phyloP scores from a whole-genome alignment of 2,113 vertebrate genomes.

The Crotalus viridis region DNA sequence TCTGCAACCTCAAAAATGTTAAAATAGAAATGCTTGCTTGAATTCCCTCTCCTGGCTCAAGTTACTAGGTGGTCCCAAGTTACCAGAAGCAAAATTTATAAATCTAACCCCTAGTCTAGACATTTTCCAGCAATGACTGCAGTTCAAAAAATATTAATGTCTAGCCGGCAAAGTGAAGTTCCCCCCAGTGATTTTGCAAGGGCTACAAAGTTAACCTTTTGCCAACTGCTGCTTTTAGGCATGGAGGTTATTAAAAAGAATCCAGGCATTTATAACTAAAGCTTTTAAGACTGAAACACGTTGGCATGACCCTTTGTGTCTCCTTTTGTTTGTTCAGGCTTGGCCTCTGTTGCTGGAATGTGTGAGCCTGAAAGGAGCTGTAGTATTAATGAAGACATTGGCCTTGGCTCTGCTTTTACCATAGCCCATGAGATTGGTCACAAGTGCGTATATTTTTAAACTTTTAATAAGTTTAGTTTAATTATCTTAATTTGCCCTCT shows the following conservation, averaged over 20 bases:
- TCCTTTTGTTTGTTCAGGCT: slow-evolving; percentile 87
- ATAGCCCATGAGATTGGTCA: slow-evolving; percentile 99
- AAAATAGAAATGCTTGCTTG: slow-evolving; percentile 86
- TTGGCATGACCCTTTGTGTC: slow-evolving; percentile 85
- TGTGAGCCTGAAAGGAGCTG: slow-evolving; percentile 98
- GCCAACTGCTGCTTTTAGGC: slow-evolving; percentile 80
- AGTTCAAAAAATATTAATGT: slow-evolving; percentile 85
- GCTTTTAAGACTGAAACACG: slow-evolving; percentile 80
- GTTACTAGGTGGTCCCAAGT: slow-evolving; percentile 88
- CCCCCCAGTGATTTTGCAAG: slow-evolving; percentile 82
- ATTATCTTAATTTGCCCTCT: slow-evolving; percentile 54
- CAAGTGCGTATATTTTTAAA: slow-evolving; percentile 90
- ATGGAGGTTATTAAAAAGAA: slow-evolving; percentile 81
- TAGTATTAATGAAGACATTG: slow-evolving; percentile 99
- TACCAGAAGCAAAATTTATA: slow-evolving; percentile 92
- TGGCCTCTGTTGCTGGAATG: slow-evolving; percentile 99
- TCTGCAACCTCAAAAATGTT: slow-evolving; percentile 79
- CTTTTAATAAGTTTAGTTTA: slow-evolving; percentile 58
- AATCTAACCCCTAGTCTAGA: slow-evolving; percentile 92
- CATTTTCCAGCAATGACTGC: slow-evolving; percentile 86
- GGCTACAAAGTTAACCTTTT: slow-evolving; percentile 83
- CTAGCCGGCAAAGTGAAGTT: slow-evolving; percentile 83
- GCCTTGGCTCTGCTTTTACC: slow-evolving; percentile 97
- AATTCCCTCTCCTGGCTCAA: slow-evolving; percentile 84
- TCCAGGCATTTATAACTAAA: slow-evolving; percentile 77